Percentiles rank a stretch among this genome's conserved stretches.
phyloP scores from a whole-genome alignment of 2,113 vertebrate species.

The Callopanchax toddi region DNA sequence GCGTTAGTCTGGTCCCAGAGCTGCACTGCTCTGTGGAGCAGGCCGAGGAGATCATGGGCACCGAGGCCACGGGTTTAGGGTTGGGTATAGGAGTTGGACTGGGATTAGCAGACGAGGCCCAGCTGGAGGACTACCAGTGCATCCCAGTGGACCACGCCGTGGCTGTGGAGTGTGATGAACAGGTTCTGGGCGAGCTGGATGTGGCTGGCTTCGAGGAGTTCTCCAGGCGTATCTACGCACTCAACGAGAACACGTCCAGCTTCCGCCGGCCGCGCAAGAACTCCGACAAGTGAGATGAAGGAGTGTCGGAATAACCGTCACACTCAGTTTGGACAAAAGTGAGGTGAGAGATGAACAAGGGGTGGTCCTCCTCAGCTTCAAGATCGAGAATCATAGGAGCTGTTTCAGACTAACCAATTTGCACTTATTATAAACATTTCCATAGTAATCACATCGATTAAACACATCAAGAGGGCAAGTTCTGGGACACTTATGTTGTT shows the following conservation, averaged over 20 bases:
- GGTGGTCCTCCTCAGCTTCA: conserved; percentile 17
- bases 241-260: conserved; percentile 93
- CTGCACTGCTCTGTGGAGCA: conserved; percentile 90
- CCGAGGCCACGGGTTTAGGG: conserved; percentile 87
- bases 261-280: conserved; percentile 93
- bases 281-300: conserved; percentile 89
- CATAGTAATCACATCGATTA: conserved; percentile 74
- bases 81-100: conserved; percentile 73
- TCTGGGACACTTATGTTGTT: conserved; percentile 42
- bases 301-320: conserved; percentile 24
- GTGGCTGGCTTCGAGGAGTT: conserved; percentile 90
- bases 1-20: conserved; percentile 45
- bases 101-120: conserved; percentile 74
- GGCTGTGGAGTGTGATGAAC: conserved; percentile 95
- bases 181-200: conserved; percentile 91
- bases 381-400: conserved; percentile 47
- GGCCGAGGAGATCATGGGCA: conserved; percentile 95
- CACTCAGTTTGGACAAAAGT: conserved; percentile 27
- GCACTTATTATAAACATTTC: conserved; percentile 85
- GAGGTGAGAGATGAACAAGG: conserved; percentile 18
- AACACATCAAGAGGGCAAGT: conserved; percentile 48
- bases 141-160: conserved; percentile 95
- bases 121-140: conserved; percentile 87
- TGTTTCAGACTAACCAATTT: conserved; percentile 77
- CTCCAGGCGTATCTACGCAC: conserved; percentile 95